Base-by-base conservation (phyloP, 2,797 vertebrate genomes). In the Eospalax fontanierii region DNA sequence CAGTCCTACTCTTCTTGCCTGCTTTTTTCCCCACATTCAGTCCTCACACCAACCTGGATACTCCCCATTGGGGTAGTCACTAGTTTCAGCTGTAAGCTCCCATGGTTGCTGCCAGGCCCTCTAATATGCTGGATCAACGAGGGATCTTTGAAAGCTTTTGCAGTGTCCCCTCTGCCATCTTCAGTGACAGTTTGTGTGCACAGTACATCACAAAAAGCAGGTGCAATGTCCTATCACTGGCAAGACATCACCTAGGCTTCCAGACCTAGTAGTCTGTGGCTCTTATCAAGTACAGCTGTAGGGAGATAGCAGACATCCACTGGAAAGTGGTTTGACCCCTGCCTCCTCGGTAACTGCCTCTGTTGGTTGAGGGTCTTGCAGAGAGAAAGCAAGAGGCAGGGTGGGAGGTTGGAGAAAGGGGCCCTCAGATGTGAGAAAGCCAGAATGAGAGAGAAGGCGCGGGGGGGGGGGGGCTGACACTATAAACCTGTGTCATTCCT, bases 151-250 rank as follows among this genome's bases (percentile, higher is more conserved):
- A 0, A 2, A 6, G 18, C 43, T 18, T 15, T 26, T 22, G 7
- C 5, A 0, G 14, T 0, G 0, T 28, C 38, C 54, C 28, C 9
- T 88, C 12, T 46, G 61, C 35, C 35, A 9, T 22, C 30, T 54
- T n/a, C 6, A 0, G 43, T 26, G 43, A 10, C 1, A 1, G 0
- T 71, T 33, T 1, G 12, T 75, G 4, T 2, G 50, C 26, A 9
- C 1, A 4, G 35, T 12, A 40, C 24, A 0, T 40, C 4, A 1
- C 3, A 4, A 12, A n/a, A 24, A 12, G 50, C 8, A 57, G 8
- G 0, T 1, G 0, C 57, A 11, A 33, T 24, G 2, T 38, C 22
- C 38, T 40, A 1, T 14, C 14, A 26, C 46, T 1, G 11, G 50
- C 75, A 50, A 8, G 30, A 24, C 35, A 7, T 9, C 6, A 43